Percentiles rank a stretch among this genome's conserved stretches.
These are phyloP conservation scores for Cuculus canorus DNA, from an alignment of 2,797 vertebrate species.

Conservation along the genomic window DNA sequence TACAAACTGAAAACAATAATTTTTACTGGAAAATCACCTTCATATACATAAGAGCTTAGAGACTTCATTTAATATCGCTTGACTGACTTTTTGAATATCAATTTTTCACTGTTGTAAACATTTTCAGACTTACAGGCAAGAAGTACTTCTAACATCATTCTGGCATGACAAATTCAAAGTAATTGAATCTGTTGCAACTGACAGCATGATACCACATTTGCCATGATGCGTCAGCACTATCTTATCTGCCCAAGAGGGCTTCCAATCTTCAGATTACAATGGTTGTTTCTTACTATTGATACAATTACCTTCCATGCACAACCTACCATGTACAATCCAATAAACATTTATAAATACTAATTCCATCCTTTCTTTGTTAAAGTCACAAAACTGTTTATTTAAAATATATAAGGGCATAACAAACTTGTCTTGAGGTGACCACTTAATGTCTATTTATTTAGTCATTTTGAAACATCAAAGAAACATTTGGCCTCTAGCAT, in stretches of 20 bases:
- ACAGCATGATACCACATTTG: not conserved
- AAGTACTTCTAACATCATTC: not conserved
- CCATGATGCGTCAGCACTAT: not conserved
- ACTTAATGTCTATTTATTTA: not conserved
- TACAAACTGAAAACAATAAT: not conserved
- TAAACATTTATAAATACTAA: not conserved
- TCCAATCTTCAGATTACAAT: not conserved
- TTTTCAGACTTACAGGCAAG: not conserved
- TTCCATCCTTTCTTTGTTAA: not conserved
- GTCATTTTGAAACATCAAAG: not conserved
- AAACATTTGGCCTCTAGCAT: not conserved
- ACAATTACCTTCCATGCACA: not conserved
- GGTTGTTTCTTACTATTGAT: not conserved
- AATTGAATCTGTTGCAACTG: not conserved
- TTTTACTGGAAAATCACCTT: not conserved
- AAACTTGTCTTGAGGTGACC: rapidly evolving
- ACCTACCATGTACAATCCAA: not conserved
- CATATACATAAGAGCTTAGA: not conserved
- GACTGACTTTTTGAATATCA: not conserved
- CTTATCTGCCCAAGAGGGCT: not conserved
- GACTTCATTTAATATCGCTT: not conserved
- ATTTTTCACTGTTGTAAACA: not conserved
- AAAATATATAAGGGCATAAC: not conserved
- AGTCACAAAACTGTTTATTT: not conserved
- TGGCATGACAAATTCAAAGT: not conserved